Conservation (phyloP, 2,888 invertebrate species). For the Parnassius glacialis region DNA sequence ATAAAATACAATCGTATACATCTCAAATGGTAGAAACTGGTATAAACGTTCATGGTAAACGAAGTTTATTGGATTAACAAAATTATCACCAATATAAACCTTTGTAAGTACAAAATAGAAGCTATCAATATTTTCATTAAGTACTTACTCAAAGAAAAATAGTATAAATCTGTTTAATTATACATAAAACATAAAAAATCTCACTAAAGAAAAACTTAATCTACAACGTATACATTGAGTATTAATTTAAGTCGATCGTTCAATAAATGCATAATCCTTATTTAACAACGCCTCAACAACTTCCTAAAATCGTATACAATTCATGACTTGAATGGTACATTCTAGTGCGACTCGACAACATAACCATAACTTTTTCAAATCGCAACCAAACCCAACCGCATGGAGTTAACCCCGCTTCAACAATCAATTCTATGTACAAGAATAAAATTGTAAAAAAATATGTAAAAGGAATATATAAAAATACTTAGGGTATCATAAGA, state of each 20-base stretch:
- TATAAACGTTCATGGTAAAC: conserved; percentile 54
- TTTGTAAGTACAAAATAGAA: conserved; percentile 54
- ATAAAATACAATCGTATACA: conserved; percentile 64
- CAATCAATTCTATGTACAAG: conserved; percentile 67
- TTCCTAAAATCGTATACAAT: conserved; percentile 70
- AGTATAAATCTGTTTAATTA: conserved; percentile 46
- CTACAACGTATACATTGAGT: conserved; percentile 78
- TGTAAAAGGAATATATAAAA: conserved; percentile 79
- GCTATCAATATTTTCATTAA: conserved; percentile 46
- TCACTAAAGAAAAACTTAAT: conserved; percentile 68
- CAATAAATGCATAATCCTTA: conserved; percentile 74
- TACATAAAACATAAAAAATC: conserved; percentile 57
- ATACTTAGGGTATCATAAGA: conserved; percentile 79
- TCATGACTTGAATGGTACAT: conserved; percentile 56
- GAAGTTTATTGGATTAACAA: conserved; percentile 43
- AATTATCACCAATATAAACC: conserved; percentile 41
- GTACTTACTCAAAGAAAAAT: conserved; percentile 48
- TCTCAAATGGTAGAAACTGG: conserved; percentile 55
- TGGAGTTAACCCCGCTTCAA: conserved; percentile 51
- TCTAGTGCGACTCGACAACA: conserved; percentile 50
- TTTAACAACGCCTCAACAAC: conserved; percentile 63
- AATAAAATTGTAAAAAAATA: conserved; percentile 78
- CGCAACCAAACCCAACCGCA: conserved; percentile 62
- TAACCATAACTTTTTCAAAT: conserved; percentile 51
- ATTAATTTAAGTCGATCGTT: conserved; percentile 71